These are phyloP conservation scores for Xiphydria camelus DNA, from an alignment of 2,888 invertebrate species.

Conservation along the genomic window DNA sequence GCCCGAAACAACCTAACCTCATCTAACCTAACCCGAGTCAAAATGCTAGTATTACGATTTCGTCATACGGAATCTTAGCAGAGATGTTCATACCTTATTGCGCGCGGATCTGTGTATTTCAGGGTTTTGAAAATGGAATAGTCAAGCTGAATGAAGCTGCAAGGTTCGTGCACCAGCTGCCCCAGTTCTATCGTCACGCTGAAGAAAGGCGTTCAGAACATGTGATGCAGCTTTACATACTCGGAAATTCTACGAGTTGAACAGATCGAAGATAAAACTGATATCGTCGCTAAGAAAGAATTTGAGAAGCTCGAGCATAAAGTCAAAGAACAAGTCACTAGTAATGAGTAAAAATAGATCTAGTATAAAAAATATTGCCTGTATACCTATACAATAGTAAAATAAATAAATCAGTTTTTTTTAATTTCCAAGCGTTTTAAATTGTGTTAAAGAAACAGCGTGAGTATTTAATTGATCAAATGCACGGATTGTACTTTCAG, in stretches of 20 bases:
- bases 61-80: too few relatives aligned
- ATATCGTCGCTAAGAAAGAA: slow-evolving; percentile 75
- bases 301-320: slow-evolving; percentile 82
- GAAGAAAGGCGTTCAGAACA: slow-evolving; percentile 98
- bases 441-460: too few relatives aligned
- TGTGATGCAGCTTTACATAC: slow-evolving; percentile 99
- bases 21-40: too few relatives aligned
- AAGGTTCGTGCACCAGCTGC: slow-evolving; percentile 97
- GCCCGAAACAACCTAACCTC: too few relatives aligned
- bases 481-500: slow-evolving; percentile 7
- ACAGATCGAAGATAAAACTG: slow-evolving; percentile 82
- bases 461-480: too few relatives aligned
- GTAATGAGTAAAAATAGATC: slow-evolving; percentile 24
- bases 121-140: slow-evolving; percentile 89
- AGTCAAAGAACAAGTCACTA: slow-evolving; percentile 48
- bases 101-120: too few relatives aligned
- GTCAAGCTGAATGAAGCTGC: slow-evolving; percentile 92
- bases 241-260: slow-evolving; percentile 89
- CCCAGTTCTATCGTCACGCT: slow-evolving; percentile 97
- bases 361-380: neutral
- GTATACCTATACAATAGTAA: slow-evolving; percentile 4
- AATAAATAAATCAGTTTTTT: slow-evolving; percentile 6
- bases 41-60: too few relatives aligned
- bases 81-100: too few relatives aligned
- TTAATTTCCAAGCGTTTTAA: too few relatives aligned